Conservation (phyloP, 2,888 invertebrate genomes). For the Abscondita cerata region DNA sequence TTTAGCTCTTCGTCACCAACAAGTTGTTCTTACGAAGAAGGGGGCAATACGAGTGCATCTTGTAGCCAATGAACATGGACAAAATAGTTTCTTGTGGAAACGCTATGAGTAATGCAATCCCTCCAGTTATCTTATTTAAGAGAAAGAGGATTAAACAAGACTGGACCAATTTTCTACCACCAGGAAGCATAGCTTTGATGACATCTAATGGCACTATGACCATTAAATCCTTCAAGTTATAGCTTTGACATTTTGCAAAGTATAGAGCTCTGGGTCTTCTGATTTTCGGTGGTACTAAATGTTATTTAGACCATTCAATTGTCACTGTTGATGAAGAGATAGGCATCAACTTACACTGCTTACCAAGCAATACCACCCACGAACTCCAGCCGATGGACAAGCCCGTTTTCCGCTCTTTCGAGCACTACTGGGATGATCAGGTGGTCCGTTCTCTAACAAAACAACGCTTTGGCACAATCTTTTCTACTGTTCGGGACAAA, state of each 20-base stretch:
- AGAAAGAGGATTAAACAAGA: constrained; percentile 17
- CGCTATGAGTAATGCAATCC: background rate
- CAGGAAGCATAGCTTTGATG: constrained; percentile 30
- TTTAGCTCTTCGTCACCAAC: constrained; percentile 2
- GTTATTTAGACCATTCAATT: no score
- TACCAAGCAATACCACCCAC: background rate
- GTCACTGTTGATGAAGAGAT: no score
- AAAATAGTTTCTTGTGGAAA: constrained; percentile 34
- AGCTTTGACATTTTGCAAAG: no score
- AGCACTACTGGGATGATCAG: background rate
- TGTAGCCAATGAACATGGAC: constrained; percentile 40
- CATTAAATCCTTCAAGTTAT: no score
- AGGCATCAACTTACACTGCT: background rate
- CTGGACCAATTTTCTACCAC: constrained; percentile 32
- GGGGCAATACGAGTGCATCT: background rate
- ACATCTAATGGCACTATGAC: no score
- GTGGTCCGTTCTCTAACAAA: background rate
- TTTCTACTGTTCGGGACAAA: background rate
- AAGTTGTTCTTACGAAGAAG: background rate
- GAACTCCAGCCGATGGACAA: no score
- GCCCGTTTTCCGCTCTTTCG: background rate
- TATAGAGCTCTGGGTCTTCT: background rate
- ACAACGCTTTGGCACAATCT: background rate
- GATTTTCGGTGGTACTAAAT: background rate
- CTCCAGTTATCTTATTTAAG: background rate